These are phyloP conservation scores for Aplysia californica DNA, from an alignment of 1,140 invertebrate species.

Conservation along the genomic window DNA sequence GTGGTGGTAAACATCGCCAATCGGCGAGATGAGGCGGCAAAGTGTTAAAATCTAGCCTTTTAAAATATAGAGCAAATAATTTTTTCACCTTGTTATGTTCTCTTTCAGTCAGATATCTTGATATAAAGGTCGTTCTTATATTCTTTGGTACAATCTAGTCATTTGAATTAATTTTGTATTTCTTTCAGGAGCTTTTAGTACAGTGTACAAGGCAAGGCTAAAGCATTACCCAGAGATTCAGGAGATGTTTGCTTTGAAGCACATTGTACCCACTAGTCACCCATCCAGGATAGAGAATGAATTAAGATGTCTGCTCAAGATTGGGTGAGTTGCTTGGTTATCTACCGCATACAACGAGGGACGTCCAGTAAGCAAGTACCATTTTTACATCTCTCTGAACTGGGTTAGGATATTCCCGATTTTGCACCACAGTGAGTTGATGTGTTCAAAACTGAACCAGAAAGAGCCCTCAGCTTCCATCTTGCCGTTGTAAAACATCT, in stretches of 20 bases:
- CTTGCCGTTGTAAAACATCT: too few relatives aligned
- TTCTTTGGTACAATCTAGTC: too few relatives aligned
- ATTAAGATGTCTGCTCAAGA: conserved; percentile 80
- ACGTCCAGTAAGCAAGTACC: too few relatives aligned
- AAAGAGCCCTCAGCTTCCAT: too few relatives aligned
- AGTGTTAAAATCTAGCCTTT: too few relatives aligned
- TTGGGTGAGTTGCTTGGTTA: conserved; percentile 74
- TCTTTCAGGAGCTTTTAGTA: conserved; percentile 80
- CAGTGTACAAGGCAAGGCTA: conserved; percentile 80
- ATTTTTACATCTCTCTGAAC: too few relatives aligned
- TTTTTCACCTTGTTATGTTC: neutral
- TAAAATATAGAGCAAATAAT: neutral
- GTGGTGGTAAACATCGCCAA: neutral
- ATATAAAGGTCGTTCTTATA: too few relatives aligned
- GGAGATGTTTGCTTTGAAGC: conserved; percentile 80
- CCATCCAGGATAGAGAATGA: conserved; percentile 82
- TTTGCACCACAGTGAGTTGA: too few relatives aligned
- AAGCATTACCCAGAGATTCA: conserved; percentile 70
- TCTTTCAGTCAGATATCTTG: too few relatives aligned
- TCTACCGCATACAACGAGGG: neutral
- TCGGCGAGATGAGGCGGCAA: neutral
- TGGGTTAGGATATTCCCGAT: too few relatives aligned
- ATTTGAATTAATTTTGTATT: too few relatives aligned
- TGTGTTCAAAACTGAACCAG: too few relatives aligned
- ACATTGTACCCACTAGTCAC: conserved; percentile 85